phyloP scores from a whole-genome alignment of 2,113 vertebrate genomes.

The Pollachius pollachius region DNA sequence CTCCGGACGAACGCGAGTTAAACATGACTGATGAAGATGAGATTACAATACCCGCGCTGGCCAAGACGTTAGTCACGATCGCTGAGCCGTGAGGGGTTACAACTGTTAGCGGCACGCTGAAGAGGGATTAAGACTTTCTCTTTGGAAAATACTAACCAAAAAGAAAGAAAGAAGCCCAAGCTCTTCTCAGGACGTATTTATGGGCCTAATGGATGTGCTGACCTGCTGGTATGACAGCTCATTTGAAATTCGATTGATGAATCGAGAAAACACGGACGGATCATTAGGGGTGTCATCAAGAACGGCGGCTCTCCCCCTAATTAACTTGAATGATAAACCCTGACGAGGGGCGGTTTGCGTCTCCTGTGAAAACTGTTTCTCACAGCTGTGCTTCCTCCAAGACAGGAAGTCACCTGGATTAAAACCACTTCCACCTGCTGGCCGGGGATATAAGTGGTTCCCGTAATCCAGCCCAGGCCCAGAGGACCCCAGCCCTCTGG shows the following conservation, averaged over 20 bases:
- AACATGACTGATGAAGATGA: conserved; percentile 34
- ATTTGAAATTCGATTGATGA: conserved; percentile 38
- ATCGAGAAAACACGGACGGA: conserved; percentile 30
- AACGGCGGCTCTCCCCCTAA: conserved; percentile 16
- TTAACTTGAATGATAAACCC: conserved; percentile 2
- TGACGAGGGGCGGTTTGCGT: background rate
- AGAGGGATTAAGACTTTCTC: conserved; percentile 40
- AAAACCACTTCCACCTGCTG: too few relatives aligned
- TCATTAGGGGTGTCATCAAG: conserved; percentile 39
- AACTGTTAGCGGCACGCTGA: conserved; percentile 26
- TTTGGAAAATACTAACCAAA: conserved; percentile 12
- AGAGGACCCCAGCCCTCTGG: too few relatives aligned
- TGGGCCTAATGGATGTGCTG: conserved; percentile 20
- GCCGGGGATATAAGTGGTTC: too few relatives aligned
- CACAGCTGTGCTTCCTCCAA: too few relatives aligned
- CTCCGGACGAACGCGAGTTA: conserved; percentile 27
- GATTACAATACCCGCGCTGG: conserved; percentile 24
- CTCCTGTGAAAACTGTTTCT: too few relatives aligned
- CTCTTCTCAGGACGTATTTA: conserved; percentile 42
- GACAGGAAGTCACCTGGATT: too few relatives aligned
- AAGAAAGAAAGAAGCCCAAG: background rate
- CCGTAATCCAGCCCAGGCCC: too few relatives aligned
- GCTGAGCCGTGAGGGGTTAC: conserved; percentile 3
- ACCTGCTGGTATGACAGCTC: conserved; percentile 1
- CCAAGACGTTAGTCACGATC: background rate